Percentiles rank a stretch among this genome's conserved stretches.
Conservation (phyloP, 2,113 vertebrate species). For the Melospiza georgiana region DNA sequence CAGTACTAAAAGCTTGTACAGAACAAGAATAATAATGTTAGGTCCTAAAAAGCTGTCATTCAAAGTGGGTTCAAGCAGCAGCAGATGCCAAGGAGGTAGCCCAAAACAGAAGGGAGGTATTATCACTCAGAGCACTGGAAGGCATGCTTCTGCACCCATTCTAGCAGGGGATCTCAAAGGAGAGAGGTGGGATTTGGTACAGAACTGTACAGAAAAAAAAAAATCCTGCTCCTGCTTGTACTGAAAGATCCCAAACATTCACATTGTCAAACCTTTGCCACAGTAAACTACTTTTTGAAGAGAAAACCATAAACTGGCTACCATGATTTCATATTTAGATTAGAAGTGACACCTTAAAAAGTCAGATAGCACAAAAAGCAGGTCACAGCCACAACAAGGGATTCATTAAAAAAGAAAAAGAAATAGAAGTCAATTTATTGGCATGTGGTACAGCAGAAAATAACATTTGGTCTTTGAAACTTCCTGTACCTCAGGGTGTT, state of each 20-base stretch:
- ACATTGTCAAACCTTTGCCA: neutral
- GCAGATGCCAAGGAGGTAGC: neutral
- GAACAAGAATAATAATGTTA: neutral
- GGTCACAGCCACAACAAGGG: neutral
- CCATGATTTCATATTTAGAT: neutral
- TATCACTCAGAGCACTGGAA: neutral
- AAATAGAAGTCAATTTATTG: neutral
- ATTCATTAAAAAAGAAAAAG: neutral
- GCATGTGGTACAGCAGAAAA: neutral
- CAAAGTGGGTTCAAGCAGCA: neutral
- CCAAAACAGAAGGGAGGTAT: neutral
- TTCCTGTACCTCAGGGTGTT: neutral
- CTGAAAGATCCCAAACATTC: neutral
- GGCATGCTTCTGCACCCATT: neutral
- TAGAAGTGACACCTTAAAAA: neutral
- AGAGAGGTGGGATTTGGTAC: neutral
- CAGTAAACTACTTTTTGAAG: neutral
- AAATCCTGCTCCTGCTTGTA: neutral
- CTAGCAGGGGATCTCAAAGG: neutral
- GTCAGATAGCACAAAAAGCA: neutral
- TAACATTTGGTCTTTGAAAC: neutral
- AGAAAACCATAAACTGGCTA: neutral
- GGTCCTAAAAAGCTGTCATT: neutral
- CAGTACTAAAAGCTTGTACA: neutral
- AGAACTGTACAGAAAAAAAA: neutral